Evolutionary conservation across 2,113 vertebrate genomes (phyloP).

Genomic region (Emberiza fucata): DNA sequence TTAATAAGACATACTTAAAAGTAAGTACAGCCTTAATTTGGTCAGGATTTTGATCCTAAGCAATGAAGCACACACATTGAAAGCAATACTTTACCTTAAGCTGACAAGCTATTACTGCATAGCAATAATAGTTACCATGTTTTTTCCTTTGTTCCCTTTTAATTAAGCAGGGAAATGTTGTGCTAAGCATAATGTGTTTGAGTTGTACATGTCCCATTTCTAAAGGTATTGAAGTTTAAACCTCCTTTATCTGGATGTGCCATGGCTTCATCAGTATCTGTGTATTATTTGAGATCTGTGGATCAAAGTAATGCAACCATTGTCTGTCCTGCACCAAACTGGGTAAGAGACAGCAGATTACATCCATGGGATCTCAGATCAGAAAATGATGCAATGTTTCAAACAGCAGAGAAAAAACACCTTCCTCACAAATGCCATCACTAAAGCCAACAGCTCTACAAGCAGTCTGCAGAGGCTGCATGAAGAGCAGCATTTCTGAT

Average conservation of each 20-base stretch:
- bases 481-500: neutral
- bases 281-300: neutral
- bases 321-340: neutral
- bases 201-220: neutral
- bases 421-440: neutral
- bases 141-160: neutral
- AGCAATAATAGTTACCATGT: neutral
- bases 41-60: neutral
- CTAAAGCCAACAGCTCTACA: neutral
- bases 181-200: neutral
- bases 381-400: neutral
- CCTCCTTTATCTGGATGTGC: neutral
- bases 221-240: neutral
- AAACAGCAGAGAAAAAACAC: neutral
- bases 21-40: neutral
- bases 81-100: neutral
- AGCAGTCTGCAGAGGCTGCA: neutral
- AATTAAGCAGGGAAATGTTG: neutral
- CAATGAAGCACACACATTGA: neutral
- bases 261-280: fast-evolving
- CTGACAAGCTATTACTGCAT: neutral
- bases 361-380: neutral
- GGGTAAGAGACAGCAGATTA: neutral
- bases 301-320: neutral
- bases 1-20: neutral